Conservation (phyloP, 2,888 invertebrate genomes). For the Lamellibrachia columna region DNA sequence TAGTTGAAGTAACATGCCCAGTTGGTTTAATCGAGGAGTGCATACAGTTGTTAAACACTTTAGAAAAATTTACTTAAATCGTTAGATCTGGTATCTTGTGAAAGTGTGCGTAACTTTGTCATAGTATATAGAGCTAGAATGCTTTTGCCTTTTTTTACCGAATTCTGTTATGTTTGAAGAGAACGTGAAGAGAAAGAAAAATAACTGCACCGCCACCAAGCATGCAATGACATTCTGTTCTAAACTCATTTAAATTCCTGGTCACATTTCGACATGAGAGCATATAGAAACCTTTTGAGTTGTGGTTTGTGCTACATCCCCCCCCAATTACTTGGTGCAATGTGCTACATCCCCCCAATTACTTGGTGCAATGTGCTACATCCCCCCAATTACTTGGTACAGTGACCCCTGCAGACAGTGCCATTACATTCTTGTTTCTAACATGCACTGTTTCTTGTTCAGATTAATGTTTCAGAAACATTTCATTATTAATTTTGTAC, state of each 20-base stretch:
- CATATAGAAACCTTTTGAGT: neutral
- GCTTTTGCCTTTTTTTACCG: neutral
- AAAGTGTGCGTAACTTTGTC: too few relatives aligned
- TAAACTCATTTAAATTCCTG: neutral
- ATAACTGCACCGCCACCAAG: neutral
- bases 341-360: too few relatives aligned
- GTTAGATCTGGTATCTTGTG: too few relatives aligned
- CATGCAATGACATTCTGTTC: neutral
- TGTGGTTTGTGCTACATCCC: too few relatives aligned
- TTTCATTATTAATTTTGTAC: neutral
- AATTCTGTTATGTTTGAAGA: neutral
- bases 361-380: too few relatives aligned
- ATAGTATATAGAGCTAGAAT: too few relatives aligned
- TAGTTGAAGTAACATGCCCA: too few relatives aligned
- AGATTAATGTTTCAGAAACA: neutral
- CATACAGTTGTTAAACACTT: too few relatives aligned
- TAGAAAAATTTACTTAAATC: too few relatives aligned
- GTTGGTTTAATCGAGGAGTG: too few relatives aligned
- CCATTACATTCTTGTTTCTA: too few relatives aligned
- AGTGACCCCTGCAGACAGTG: neutral
- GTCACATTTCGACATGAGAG: neutral
- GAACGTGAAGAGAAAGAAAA: neutral
- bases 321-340: too few relatives aligned
- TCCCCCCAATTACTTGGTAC: neutral
- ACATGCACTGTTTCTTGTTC: neutral